These are phyloP conservation scores for Hiodon alosoides DNA, from an alignment of 2,113 vertebrate species.

Conservation along the genomic window DNA sequence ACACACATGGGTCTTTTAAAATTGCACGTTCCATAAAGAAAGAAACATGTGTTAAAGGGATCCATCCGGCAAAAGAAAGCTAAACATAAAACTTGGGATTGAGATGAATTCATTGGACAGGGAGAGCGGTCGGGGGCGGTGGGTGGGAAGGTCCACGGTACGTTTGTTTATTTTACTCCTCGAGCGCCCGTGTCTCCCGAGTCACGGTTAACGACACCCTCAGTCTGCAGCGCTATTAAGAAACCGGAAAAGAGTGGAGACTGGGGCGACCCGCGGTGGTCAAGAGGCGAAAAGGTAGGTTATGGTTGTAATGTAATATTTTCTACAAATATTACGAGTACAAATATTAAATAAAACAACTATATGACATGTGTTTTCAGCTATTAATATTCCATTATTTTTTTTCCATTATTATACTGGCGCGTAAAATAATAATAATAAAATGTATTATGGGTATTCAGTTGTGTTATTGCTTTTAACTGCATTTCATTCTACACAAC, in stretches of 20 bases:
- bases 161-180: constrained; percentile 40
- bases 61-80: too few species aligned
- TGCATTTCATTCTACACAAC: neutral
- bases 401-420: neutral
- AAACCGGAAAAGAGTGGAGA: constrained; percentile 30
- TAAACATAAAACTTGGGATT: too few species aligned
- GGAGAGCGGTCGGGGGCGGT: neutral
- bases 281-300: constrained; percentile 21
- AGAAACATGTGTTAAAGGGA: too few species aligned
- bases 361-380: neutral
- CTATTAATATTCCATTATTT: neutral
- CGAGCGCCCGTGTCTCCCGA: constrained; percentile 59
- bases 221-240: constrained; percentile 50
- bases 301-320: neutral
- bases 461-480: neutral
- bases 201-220: constrained; percentile 65
- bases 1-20: too few species aligned
- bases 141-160: constrained; percentile 18
- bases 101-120: neutral
- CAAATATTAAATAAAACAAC: neutral
- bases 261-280: constrained; percentile 24
- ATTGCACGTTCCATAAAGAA: too few species aligned
- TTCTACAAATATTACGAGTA: neutral
- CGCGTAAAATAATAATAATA: neutral
- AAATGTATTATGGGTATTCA: neutral